Evolutionary conservation across 2,888 invertebrate species (phyloP).

Genomic region (Tiphia femorata): DNA sequence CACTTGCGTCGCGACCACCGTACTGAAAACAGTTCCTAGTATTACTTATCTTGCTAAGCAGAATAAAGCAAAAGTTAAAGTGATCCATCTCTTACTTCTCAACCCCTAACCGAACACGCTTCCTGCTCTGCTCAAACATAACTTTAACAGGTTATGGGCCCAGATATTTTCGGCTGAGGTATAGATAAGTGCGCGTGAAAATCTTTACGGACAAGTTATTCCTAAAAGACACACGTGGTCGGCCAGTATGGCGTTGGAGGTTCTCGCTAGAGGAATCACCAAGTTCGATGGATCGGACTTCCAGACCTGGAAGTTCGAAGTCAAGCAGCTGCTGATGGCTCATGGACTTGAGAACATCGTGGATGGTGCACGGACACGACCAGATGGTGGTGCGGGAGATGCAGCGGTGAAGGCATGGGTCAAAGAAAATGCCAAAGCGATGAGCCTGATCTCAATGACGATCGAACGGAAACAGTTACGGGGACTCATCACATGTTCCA

Average conservation of each 20-base stretch:
- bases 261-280: not conserved
- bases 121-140: too few relatives aligned
- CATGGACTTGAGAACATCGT: not conserved
- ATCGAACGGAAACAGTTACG: not conserved
- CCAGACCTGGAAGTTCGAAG: not conserved
- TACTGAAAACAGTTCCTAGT: too few relatives aligned
- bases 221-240: too few relatives aligned
- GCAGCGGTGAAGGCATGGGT: not conserved
- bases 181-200: too few relatives aligned
- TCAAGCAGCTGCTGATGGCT: not conserved
- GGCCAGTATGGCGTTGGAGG: not conserved
- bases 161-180: too few relatives aligned
- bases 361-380: not conserved
- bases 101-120: too few relatives aligned
- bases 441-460: not conserved
- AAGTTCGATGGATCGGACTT: slow-evolving; percentile 1
- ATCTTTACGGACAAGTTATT: too few relatives aligned
- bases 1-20: too few relatives aligned
- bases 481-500: not conserved
- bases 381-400: not conserved
- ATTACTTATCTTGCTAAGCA: too few relatives aligned
- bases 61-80: too few relatives aligned
- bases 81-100: too few relatives aligned
- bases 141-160: too few relatives aligned
- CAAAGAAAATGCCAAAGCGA: slow-evolving; percentile 4